Evolutionary conservation across 2,888 invertebrate species (phyloP).

Genomic region (Osmoderma eremita): DNA sequence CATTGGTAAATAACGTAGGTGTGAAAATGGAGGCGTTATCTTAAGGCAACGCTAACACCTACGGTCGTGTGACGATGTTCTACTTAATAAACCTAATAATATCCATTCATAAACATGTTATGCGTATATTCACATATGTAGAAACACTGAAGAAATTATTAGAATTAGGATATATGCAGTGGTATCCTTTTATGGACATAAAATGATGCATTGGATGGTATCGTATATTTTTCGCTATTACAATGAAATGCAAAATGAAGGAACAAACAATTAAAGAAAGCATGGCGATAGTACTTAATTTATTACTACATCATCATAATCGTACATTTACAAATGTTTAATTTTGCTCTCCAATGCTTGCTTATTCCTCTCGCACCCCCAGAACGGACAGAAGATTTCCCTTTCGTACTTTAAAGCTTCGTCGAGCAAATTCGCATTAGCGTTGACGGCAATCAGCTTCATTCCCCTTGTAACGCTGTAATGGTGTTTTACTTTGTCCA

Average conservation of each 20-base stretch:
- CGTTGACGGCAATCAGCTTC: conserved; percentile 50
- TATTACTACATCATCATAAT: background rate
- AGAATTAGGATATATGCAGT: background rate
- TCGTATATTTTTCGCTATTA: no score
- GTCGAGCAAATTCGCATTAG: conserved; percentile 42
- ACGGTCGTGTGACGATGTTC: conserved; percentile 12
- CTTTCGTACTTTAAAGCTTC: conserved; percentile 51
- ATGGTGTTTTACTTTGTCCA: conserved; percentile 50
- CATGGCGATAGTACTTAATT: background rate
- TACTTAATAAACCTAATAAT: conserved; percentile 19
- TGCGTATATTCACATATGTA: conserved; percentile 1
- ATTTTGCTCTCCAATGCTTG: conserved; percentile 53
- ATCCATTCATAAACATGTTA: conserved; percentile 15
- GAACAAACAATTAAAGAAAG: no score
- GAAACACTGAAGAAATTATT: background rate
- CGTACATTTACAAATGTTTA: conserved; percentile 51
- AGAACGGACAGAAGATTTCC: conserved; percentile 52
- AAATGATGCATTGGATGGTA: background rate
- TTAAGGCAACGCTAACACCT: conserved; percentile 20
- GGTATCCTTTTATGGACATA: background rate
- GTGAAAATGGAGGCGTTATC: conserved; percentile 9
- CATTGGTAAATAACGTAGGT: conserved; percentile 1
- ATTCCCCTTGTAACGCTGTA: conserved; percentile 51
- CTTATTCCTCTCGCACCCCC: conserved; percentile 55
- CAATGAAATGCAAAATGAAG: no score